These are phyloP conservation scores for Nyctibius bracteatus DNA, from an alignment of 2,113 vertebrate genomes.

Conservation along the genomic window DNA sequence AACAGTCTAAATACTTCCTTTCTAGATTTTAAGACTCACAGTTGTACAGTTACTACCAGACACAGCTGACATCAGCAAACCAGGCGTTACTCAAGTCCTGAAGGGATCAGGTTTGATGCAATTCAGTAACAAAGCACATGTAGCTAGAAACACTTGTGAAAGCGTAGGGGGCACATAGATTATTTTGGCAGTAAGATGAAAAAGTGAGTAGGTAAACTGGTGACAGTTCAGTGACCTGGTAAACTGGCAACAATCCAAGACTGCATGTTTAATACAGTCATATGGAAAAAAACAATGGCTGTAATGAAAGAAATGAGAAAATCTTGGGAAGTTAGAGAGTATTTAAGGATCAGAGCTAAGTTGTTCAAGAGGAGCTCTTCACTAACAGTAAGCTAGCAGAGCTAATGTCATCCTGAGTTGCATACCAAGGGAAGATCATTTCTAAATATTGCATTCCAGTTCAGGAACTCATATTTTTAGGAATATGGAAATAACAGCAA, in stretches of 20 bases:
- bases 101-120: not conserved
- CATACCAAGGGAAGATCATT: not conserved
- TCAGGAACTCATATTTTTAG: not conserved
- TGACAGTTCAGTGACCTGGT: not conserved
- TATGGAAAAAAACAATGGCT: not conserved
- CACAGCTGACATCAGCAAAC: not conserved
- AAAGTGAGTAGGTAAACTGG: not conserved
- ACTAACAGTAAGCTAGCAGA: not conserved
- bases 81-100: not conserved
- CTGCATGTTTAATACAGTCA: not conserved
- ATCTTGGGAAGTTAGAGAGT: not conserved
- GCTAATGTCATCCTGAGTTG: not conserved
- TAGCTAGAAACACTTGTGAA: not conserved
- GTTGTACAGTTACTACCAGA: not conserved
- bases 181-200: not conserved
- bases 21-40: not conserved
- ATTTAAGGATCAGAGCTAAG: not conserved
- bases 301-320: not conserved
- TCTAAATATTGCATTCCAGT: not conserved
- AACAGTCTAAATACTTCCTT: not conserved
- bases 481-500: not conserved
- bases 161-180: not conserved
- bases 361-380: not conserved
- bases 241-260: not conserved
- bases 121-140: accelerated